Evolutionary conservation across 2,888 invertebrate species (phyloP), one percentile per base, ranked within the genome.

Genomic region (Amphimallon solstitiale): DNA sequence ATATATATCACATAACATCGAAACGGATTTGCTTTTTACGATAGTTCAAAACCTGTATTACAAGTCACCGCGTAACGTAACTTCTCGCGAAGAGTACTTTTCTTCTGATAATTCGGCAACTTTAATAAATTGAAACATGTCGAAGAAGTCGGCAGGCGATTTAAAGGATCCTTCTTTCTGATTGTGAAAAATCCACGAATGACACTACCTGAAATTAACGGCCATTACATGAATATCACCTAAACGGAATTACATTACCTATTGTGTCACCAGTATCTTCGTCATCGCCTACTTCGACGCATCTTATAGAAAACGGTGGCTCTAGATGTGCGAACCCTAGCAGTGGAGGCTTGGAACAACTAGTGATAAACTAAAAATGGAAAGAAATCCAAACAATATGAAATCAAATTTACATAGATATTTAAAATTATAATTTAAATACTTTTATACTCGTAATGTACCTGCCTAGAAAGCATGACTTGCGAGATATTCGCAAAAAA

Each of bases 121-220:
- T 99, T 99, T 48, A 99, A 88, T 40, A 99, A 88, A 85, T 99
- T 99, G 84, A 99, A 99, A 80, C 99, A 99, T 0, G 99, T 99
- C 0, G 98, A 98, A 0, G 98, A 97, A 0, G 99, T 98, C n/a
- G 99, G 98, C 45, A 99, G 86, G 35, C 98, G 89, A 79, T 97
- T 94, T 56, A 95, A 88, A 0, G 97, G 95, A 80, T 97, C 97
- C 79, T 94, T 94, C 80, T 95, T 95, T 54, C 97, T 88, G 76
- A 99, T 97, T 9, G 98, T 97, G 81, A 99, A 96, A 83, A 99
- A 99, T 14, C 98, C 99, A 66, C 98, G 89, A 69, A 99, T 93
- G 0, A 99, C 98, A 80, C 97, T 97, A 14, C 97, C 97, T 87
- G 56, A 34, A 51, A 56, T 43, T 43, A 17, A n/a, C 6, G 17